phyloP scores from a whole-genome alignment of 1,140 invertebrate species.

The Eulimnadia texana region DNA sequence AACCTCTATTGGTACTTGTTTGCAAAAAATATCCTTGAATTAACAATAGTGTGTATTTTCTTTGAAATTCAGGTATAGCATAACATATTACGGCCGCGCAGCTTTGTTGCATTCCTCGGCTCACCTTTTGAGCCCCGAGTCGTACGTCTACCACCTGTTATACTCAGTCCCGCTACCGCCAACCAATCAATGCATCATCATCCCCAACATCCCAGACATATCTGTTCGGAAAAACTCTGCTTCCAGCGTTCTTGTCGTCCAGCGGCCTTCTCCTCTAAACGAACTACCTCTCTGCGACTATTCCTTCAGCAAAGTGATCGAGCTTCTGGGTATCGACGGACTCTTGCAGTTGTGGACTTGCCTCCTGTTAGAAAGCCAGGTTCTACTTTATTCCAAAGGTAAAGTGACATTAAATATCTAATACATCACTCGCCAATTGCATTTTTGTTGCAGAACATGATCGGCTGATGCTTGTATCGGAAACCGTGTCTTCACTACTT shows the following conservation, averaged over 20 bases:
- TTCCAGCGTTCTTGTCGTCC: constrained; percentile 20
- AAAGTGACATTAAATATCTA: constrained; percentile 18
- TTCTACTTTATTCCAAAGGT: constrained; percentile 83
- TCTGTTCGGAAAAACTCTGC: not conserved
- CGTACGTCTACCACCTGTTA: constrained; percentile 86
- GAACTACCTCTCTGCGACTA: constrained; percentile 92
- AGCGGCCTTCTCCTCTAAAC: constrained; percentile 49
- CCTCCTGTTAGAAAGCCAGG: constrained; percentile 90
- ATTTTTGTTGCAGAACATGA: constrained; percentile 57
- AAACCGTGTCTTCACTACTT: constrained; percentile 74
- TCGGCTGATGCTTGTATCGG: constrained; percentile 90
- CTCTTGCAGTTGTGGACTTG: constrained; percentile 89
- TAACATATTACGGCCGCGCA: not conserved
- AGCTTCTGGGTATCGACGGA: constrained; percentile 71
- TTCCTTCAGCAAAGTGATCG: constrained; percentile 72
- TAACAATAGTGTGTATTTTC: not conserved
- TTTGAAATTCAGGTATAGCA: constrained; percentile 1
- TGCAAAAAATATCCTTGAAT: not conserved
- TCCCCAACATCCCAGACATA: not conserved
- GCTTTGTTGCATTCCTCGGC: constrained; percentile 18
- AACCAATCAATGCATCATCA: constrained; percentile 46
- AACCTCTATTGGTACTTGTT: constrained; percentile 58
- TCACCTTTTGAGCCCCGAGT: constrained; percentile 52
- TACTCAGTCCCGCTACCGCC: constrained; percentile 84
- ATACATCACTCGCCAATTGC: not conserved